Percentiles rank a stretch among this genome's conserved stretches.
Conservation (phyloP, 1,140 invertebrate genomes). For the Drosophila kepulauana region DNA sequence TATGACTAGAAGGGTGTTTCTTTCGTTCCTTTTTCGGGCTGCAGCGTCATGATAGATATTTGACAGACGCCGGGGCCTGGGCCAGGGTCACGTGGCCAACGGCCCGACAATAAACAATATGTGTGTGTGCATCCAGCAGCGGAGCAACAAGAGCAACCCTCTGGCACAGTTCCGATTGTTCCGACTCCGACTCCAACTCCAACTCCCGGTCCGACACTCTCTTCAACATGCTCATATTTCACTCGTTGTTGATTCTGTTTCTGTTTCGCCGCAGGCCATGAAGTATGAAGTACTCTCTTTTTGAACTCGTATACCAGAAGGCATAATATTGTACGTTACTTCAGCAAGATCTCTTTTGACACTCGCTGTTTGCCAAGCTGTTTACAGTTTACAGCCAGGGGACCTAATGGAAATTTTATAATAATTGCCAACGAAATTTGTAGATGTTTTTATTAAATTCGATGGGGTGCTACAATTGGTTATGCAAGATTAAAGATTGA, state of each 20-base stretch:
- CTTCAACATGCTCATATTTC: conserved; percentile 32
- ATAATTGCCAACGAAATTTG: conserved; percentile 21
- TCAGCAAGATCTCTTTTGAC: conserved; percentile 8
- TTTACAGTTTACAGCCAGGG: conserved; percentile 14
- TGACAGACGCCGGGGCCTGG: conserved; percentile 13
- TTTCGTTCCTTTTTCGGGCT: background rate
- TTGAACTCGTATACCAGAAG: background rate
- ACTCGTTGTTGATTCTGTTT: conserved; percentile 25
- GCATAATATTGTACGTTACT: background rate
- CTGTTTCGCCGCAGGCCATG: conserved; percentile 6
- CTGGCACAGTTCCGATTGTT: conserved; percentile 20
- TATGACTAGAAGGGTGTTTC: conserved; percentile 16
- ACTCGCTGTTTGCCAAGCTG: conserved; percentile 7
- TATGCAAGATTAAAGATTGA: background rate
- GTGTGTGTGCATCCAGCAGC: conserved; percentile 3
- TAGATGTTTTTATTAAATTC: conserved; percentile 22
- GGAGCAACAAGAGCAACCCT: conserved; percentile 22
- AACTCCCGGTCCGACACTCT: conserved; percentile 10
- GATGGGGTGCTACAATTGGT: conserved; percentile 1
- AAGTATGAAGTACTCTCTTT: background rate
- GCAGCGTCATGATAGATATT: conserved; percentile 28
- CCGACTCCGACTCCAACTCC: background rate
- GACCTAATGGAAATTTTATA: conserved; percentile 36
- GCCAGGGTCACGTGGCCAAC: conserved; percentile 33
- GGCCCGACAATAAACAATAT: conserved; percentile 11